Base-by-base conservation (phyloP, 2,888 invertebrate genomes). In the Rhyacophila evoluta region DNA sequence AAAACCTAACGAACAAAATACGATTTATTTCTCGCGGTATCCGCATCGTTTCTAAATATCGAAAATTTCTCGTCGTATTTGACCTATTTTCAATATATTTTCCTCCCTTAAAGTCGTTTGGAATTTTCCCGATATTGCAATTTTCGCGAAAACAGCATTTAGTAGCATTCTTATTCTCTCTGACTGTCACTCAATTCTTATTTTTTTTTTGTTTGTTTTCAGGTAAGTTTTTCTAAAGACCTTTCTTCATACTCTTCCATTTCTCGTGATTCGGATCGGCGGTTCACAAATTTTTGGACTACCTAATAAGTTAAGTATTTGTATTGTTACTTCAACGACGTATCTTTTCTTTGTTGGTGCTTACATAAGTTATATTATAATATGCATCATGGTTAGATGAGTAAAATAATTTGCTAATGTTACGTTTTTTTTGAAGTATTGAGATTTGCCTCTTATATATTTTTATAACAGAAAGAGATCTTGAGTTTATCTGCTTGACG, bases 181-280 rank as follows among this genome's bases (percentile, higher is more conserved):
- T 19, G n/a, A n/a, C 25, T 55, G 11, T 8, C 1, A 8, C 10
- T 55, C 8, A 19, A 55, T 55, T 8, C 29, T 33, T 33, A 33
- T 33, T 55, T 55, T 55, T 29, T 70, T 69, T 70, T 75, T 38
- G 29, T 70, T 70, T 75, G n/a, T 70, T 75, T 75, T 28, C 70
- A 75, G 75, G 75, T 75, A 75, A 75, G 70, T 25, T 38, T 37
- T 69, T 10, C 12, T 19, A 19, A 25, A 37, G 69, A 25, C 68
- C 27, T 69, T 8, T 33, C 19, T 25, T 8, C 25, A 8, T 2
- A 55, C 19, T 15, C 5, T 38, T n/a, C n/a, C n/a, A n/a, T n/a
- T n/a, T n/a, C 2, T n/a, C n/a, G 10, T n/a, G 11, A 4, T 39
- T 38, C 3, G n/a, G 1, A 37, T n/a, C 38, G 12, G 38, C 12